Evolutionary conservation across 92 coral and sea anemone genomes (phyloP), one percentile per base, ranked within the genome.

Genomic region (Desmophyllum pertusum): DNA sequence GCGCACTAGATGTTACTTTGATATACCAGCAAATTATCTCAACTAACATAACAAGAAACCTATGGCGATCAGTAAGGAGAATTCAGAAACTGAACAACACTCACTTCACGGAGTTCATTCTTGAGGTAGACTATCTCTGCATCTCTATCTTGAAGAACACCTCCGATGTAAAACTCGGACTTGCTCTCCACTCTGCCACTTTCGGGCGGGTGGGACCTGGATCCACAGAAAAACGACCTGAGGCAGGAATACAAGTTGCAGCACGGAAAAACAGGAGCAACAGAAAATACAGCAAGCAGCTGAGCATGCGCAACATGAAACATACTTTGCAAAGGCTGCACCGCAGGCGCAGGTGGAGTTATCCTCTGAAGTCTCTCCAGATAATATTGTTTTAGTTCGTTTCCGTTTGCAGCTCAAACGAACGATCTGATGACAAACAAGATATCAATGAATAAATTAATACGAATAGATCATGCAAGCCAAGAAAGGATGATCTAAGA

Each of bases 111-210:
- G 15, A 94, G 77, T 35, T 90, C 87, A 38, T 91, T 88, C 48
- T 78, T 85, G 18, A 94, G 81, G 41, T 87, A 78, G 25, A 88
- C 81, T 23, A 94, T 94, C 33, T 94, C 86, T 3, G 92, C 93
- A 55, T 92, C 95, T 48, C 79, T 87, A 45, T 94, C 95, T 39
- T 91, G 95, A 30, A 91, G 84, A 31, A 87, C 81, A 19, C 98
- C 98, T 35, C 82, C 89, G 38, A 94, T 94, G 59, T 91, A 91
- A 80, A 91, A 94, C 77, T 94, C 93, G 5, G 84, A 83, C 77
- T 89, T 86, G 7, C 62, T 84, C 41, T 87, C 86, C 51, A 53
- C 64, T 23, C 86, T 51, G n/a, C 17, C 70, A 39, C 88, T 40
- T 6, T 37, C 50, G 31, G 51, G 25, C 18, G 93, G 92, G 23